phyloP scores from a whole-genome alignment of 2,888 invertebrate species.

The Agelastica alni region DNA sequence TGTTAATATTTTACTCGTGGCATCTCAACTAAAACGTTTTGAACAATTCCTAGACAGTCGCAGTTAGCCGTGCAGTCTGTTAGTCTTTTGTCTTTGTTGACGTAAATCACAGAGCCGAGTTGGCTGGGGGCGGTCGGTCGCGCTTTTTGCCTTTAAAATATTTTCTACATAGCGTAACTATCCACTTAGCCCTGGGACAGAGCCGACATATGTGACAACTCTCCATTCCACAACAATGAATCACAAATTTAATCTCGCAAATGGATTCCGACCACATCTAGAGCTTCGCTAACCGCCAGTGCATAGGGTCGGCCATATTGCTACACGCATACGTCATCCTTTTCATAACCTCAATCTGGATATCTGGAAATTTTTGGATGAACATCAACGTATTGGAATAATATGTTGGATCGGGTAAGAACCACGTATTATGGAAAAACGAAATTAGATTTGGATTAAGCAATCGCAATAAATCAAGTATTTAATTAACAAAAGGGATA shows the following conservation, averaged over 20 bases:
- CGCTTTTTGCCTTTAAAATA: constrained; percentile 54
- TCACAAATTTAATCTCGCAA: constrained; percentile 75
- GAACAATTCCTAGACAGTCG: background rate
- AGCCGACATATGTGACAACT: constrained; percentile 69
- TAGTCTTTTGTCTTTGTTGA: constrained; percentile 32
- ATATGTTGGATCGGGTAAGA: too few species aligned
- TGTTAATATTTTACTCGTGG: too few species aligned
- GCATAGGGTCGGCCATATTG: constrained; percentile 53
- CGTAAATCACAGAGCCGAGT: constrained; percentile 45
- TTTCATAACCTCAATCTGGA: constrained; percentile 42
- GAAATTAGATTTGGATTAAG: too few species aligned
- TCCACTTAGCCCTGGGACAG: constrained; percentile 56
- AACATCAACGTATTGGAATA: constrained; percentile 28
- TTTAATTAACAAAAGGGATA: too few species aligned
- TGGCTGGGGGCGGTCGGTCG: constrained; percentile 34
- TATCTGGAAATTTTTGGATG: constrained; percentile 10
- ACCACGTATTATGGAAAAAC: too few species aligned
- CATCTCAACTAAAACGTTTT: too few species aligned
- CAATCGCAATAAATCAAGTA: too few species aligned
- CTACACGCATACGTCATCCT: constrained; percentile 48
- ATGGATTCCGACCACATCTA: constrained; percentile 61
- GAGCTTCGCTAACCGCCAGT: constrained; percentile 27
- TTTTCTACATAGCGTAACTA: constrained; percentile 56
- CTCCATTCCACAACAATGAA: constrained; percentile 62
- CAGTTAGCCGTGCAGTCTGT: constrained; percentile 17